phyloP scores from a whole-genome alignment of 37 sponge, comb jelly and placozoan genomes.

The Chondrosia reniformis region DNA sequence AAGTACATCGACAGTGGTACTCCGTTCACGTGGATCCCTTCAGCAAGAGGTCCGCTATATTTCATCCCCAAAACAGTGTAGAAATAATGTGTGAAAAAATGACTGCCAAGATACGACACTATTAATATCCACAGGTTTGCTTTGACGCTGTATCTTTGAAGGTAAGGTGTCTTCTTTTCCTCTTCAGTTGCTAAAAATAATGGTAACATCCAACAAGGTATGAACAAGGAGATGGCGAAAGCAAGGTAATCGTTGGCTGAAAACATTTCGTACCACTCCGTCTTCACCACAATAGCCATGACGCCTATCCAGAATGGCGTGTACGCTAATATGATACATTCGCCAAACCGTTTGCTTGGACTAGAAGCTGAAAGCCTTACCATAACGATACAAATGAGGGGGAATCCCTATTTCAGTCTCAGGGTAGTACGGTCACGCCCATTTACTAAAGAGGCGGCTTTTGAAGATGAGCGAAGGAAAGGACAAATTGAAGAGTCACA shows the following conservation, averaged over 20 bases:
- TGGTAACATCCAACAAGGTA: slow-evolving; percentile 34
- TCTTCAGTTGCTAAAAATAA: slow-evolving; percentile 24
- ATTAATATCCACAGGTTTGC: slow-evolving; percentile 54
- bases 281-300: slow-evolving; percentile 35
- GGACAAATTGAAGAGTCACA: slow-evolving; percentile 12
- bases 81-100: slow-evolving; percentile 72
- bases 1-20: slow-evolving; percentile 58
- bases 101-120: slow-evolving; percentile 43
- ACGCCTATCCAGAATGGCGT: slow-evolving; percentile 41
- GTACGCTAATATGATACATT: slow-evolving; percentile 35
- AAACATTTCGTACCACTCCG: slow-evolving; percentile 34
- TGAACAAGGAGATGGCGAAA: slow-evolving; percentile 1
- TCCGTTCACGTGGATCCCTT: slow-evolving; percentile 30
- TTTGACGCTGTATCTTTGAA: slow-evolving; percentile 41
- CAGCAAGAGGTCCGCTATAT: slow-evolving; percentile 52
- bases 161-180: slow-evolving; percentile 30
- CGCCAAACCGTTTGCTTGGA: slow-evolving; percentile 51
- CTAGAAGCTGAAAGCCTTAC: not conserved
- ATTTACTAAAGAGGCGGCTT: not conserved
- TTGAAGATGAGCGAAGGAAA: slow-evolving; percentile 7
- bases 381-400: slow-evolving; percentile 18
- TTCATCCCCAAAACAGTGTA: slow-evolving; percentile 53
- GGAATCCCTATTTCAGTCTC: not conserved
- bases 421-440: not conserved
- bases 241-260: slow-evolving; percentile 41